These are phyloP conservation scores for Nomada ruficornis DNA, from an alignment of 2,888 invertebrate species.

Conservation along the genomic window DNA sequence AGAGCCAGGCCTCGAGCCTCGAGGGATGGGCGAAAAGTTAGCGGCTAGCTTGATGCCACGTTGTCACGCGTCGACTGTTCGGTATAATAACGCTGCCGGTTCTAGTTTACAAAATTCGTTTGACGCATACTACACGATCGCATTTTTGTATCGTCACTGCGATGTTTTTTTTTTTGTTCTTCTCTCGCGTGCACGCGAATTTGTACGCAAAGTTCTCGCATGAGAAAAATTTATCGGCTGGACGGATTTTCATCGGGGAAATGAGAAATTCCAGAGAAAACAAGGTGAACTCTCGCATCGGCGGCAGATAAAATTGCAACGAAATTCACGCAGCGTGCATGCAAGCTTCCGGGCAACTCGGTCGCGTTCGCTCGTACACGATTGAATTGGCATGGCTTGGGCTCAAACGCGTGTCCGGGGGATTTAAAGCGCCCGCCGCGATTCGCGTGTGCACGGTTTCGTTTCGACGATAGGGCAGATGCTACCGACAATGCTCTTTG, in stretches of 20 bases:
- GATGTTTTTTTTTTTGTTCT: neutral
- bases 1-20: too few species aligned
- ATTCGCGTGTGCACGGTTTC: constrained; percentile 12
- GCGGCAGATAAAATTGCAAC: constrained; percentile 58
- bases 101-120: too few species aligned
- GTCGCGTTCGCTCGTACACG: constrained; percentile 27
- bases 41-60: neutral
- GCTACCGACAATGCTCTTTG: constrained; percentile 29
- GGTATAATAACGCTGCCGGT: too few species aligned
- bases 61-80: too few species aligned
- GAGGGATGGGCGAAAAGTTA: neutral
- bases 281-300: neutral
- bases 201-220: constrained; percentile 2
- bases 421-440: constrained; percentile 54
- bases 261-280: constrained; percentile 65
- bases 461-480: constrained; percentile 12
- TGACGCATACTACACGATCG: too few species aligned
- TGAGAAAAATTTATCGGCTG: constrained; percentile 35
- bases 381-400: constrained; percentile 39
- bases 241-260: constrained; percentile 42
- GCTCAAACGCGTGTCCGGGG: constrained; percentile 53
- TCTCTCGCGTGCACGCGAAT: neutral
- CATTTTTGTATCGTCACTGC: neutral
- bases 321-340: constrained; percentile 56
- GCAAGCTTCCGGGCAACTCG: constrained; percentile 10